A percentile compares a stretch with the other conserved stretches of the same genome.
Evolutionary conservation across 2,113 vertebrate genomes (phyloP).

Genomic region (Miniopterus natalensis): DNA sequence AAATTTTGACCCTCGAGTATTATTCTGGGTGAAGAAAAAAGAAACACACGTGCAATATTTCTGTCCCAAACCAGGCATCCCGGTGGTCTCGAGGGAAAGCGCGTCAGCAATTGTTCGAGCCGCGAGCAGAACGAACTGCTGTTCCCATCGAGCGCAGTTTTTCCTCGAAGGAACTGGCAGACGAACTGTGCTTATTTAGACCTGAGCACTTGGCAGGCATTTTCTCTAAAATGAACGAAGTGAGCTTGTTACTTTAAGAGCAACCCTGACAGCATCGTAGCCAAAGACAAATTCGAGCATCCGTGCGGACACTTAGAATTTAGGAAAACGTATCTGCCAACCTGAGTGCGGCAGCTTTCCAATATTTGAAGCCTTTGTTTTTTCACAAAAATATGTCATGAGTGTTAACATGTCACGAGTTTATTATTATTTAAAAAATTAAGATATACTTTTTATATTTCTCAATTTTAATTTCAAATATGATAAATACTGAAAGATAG

Average conservation of each 20-base stretch:
- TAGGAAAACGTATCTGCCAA: background rate
- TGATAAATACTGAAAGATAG: background rate
- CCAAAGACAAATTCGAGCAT: background rate
- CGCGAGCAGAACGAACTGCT: background rate
- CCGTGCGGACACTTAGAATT: background rate
- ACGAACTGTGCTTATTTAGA: background rate
- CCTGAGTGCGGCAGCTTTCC: background rate
- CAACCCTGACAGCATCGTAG: background rate
- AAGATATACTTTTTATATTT: background rate
- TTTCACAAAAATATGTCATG: background rate
- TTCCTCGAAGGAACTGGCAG: background rate
- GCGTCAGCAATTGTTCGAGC: background rate
- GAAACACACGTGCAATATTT: background rate
- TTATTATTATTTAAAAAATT: background rate
- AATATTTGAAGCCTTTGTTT: background rate
- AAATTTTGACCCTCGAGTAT: background rate
- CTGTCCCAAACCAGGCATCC: background rate
- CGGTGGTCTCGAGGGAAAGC: background rate
- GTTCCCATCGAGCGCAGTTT: background rate
- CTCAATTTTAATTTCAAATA: background rate
- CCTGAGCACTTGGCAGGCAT: background rate
- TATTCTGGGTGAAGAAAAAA: background rate
- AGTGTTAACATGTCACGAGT: background rate
- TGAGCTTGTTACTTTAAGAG: background rate
- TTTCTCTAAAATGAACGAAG: conserved; percentile 60